Evolutionary conservation across 2,888 invertebrate genomes (phyloP).

Genomic region (Heliconius erato): DNA sequence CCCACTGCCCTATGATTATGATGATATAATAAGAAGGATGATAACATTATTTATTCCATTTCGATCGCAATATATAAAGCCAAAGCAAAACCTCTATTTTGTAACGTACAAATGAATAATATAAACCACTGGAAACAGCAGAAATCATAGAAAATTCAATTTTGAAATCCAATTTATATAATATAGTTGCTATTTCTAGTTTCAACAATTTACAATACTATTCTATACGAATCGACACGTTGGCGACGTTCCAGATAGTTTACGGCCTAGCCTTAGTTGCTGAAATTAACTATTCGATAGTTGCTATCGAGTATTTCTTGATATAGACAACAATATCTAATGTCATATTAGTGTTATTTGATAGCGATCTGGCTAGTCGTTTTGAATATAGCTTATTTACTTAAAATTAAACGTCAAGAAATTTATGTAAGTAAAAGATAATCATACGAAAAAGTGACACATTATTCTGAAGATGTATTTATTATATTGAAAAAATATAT

Average conservation of each 20-base stretch:
- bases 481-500: too few relatives aligned
- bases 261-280: background rate
- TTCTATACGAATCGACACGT: conserved; percentile 22
- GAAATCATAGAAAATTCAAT: conserved; percentile 25
- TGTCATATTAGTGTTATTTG: background rate
- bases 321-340: conserved; percentile 4
- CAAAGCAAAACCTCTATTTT: background rate
- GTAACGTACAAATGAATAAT: conserved; percentile 1
- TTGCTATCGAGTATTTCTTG: background rate
- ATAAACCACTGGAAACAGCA: conserved; percentile 3
- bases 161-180: conserved; percentile 29
- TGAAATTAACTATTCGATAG: conserved; percentile 23
- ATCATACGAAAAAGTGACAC: too few relatives aligned
- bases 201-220: conserved; percentile 25
- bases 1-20: too few relatives aligned
- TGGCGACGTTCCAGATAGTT: conserved; percentile 30
- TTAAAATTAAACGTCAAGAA: too few relatives aligned
- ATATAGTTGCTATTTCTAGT: conserved; percentile 21
- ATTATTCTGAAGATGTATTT: too few relatives aligned
- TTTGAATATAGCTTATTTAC: background rate
- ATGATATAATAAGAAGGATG: background rate
- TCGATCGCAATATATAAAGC: background rate
- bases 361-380: background rate
- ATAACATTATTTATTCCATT: background rate
- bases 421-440: too few relatives aligned